Evolutionary conservation across 2,797 vertebrate species (phyloP).

Genomic region (Buphagus erythrorhynchus): DNA sequence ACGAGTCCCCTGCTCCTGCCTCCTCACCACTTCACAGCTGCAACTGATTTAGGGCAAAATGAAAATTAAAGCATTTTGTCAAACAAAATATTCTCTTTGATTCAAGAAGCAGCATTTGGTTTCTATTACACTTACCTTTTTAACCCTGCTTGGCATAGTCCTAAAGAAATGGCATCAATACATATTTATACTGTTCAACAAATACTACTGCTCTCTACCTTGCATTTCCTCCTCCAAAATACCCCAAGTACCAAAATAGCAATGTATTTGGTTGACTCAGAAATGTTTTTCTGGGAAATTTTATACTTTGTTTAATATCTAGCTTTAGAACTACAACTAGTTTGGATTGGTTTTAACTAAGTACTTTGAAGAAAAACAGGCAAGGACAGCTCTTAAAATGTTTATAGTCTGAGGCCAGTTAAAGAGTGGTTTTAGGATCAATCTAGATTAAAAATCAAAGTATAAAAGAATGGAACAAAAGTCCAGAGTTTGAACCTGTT

Average conservation of each 20-base stretch:
- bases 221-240: neutral
- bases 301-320: neutral
- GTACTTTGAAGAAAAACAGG: neutral
- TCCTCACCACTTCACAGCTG: neutral
- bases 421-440: neutral
- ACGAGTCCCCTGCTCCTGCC: rapidly evolving
- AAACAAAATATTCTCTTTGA: neutral
- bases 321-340: neutral
- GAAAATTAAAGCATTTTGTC: constrained; percentile 11
- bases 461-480: neutral
- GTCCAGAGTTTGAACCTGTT: neutral
- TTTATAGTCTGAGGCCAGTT: neutral
- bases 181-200: neutral
- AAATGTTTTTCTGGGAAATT: neutral
- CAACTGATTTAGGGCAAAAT: neutral
- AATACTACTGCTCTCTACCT: neutral
- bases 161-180: neutral
- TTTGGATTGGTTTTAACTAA: neutral
- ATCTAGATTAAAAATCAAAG: neutral
- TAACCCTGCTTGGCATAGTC: neutral
- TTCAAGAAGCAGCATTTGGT: neutral
- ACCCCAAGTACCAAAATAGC: neutral
- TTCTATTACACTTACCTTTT: constrained; percentile 10
- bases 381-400: neutral
- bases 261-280: neutral